A percentile compares a stretch with the other conserved stretches of the same genome.
These are phyloP conservation scores for Daubentonia madagascariensis DNA, from an alignment of 2,113 vertebrate species.

Conservation along the genomic window DNA sequence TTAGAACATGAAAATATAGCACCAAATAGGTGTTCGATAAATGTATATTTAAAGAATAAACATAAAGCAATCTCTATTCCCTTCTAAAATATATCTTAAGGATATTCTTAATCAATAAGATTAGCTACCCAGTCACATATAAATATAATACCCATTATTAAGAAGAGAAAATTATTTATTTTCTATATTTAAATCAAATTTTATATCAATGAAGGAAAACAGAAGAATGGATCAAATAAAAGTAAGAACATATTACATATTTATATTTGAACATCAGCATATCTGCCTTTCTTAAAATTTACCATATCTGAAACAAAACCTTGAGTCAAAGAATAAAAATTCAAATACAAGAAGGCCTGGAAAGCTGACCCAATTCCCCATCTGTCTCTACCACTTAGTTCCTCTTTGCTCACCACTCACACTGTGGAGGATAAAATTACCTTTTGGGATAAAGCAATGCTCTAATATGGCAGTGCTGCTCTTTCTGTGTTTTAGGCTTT, in stretches of 20 bases:
- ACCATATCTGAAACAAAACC: background rate
- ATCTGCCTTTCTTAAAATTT: background rate
- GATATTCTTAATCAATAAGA: background rate
- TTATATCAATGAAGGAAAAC: background rate
- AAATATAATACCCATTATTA: background rate
- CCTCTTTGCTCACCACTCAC: background rate
- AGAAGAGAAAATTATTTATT: background rate
- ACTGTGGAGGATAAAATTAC: background rate
- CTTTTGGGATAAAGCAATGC: background rate
- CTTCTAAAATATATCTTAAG: background rate
- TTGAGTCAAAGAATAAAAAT: background rate
- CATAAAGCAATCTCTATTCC: background rate
- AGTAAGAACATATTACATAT: background rate
- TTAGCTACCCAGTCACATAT: background rate
- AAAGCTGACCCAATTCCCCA: background rate
- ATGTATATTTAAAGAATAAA: background rate
- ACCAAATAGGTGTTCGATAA: constrained; percentile 2
- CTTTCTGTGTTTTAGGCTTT: background rate
- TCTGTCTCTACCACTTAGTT: background rate
- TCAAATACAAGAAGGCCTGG: background rate
- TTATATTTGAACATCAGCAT: background rate
- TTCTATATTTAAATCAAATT: background rate
- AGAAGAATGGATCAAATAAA: background rate
- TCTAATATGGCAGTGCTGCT: background rate
- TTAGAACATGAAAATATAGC: background rate